Conservation (phyloP, 2,888 invertebrate genomes). For the Herminia tarsipennalis region DNA sequence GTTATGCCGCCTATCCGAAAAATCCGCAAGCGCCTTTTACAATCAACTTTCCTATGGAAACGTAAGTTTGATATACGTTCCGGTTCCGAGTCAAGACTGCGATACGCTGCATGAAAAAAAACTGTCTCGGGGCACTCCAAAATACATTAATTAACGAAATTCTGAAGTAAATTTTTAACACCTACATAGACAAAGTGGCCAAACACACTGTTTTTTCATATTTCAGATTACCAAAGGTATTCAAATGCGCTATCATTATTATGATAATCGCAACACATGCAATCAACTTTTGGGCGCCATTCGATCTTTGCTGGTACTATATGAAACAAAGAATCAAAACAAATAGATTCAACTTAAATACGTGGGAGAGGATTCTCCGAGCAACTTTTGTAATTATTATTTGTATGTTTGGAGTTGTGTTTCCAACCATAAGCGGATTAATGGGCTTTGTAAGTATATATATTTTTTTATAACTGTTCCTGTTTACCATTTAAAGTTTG, state of each 20-base stretch:
- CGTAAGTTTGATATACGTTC: slow-evolving; percentile 52
- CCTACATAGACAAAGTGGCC: no score
- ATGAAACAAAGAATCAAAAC: slow-evolving; percentile 37
- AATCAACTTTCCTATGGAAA: slow-evolving; percentile 66
- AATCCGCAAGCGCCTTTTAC: slow-evolving; percentile 63
- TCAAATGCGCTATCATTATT: slow-evolving; percentile 60
- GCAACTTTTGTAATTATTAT: slow-evolving; percentile 52
- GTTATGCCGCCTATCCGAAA: slow-evolving; percentile 59
- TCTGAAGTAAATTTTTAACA: background rate
- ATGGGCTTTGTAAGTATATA: slow-evolving; percentile 74
- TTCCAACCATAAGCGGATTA: slow-evolving; percentile 64
- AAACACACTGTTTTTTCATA: no score
- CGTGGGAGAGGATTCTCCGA: slow-evolving; percentile 61
- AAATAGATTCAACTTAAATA: slow-evolving; percentile 16
- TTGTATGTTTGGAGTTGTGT: slow-evolving; percentile 51
- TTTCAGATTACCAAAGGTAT: slow-evolving; percentile 60
- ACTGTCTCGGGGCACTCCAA: background rate
- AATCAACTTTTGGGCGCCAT: slow-evolving; percentile 72
- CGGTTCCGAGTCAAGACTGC: background rate
- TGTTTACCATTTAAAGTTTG: no score
- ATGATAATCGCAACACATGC: slow-evolving; percentile 74
- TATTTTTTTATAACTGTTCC: no score
- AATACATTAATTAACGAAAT: background rate
- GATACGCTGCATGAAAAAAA: background rate
- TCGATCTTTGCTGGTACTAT: slow-evolving; percentile 65